phyloP scores from a whole-genome alignment of 2,113 vertebrate species.

The Orthonyx spaldingii region DNA sequence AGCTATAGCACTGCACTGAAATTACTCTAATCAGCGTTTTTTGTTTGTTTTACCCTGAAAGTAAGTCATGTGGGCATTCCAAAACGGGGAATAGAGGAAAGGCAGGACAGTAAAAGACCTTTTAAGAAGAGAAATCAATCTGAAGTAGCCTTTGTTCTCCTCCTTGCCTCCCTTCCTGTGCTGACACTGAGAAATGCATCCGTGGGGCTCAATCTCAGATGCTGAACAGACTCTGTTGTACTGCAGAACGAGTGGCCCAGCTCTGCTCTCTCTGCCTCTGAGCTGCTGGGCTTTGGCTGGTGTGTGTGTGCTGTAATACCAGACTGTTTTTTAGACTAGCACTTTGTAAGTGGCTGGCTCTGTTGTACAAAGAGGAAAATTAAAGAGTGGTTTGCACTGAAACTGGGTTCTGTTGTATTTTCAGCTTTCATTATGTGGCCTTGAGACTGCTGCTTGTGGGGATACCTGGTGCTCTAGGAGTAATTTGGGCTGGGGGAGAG shows the following conservation, averaged over 20 bases:
- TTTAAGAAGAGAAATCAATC: neutral
- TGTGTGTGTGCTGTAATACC: conserved; percentile 53
- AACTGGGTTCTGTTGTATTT: conserved; percentile 4
- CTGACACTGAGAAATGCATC: neutral
- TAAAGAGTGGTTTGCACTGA: conserved; percentile 68
- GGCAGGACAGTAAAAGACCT: neutral
- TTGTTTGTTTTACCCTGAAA: neutral
- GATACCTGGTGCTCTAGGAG: neutral
- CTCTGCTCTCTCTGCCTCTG: conserved; percentile 8
- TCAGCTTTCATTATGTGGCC: neutral
- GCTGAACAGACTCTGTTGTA: neutral
- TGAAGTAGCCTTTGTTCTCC: neutral
- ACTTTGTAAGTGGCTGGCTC: conserved; percentile 66
- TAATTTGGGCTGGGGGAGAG: neutral
- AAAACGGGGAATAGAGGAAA: neutral
- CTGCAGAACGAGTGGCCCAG: conserved; percentile 28
- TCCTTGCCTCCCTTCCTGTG: neutral
- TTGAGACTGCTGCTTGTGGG: neutral
- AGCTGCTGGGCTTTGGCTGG: conserved; percentile 29
- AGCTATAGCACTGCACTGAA: conserved; percentile 49
- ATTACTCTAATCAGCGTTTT: neutral
- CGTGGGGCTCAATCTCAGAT: neutral
- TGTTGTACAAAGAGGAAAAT: conserved; percentile 63
- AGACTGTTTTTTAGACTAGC: conserved; percentile 60
- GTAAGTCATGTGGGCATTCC: neutral